phyloP scores from a whole-genome alignment of 2,797 vertebrate genomes.

The Syngnathus acus region DNA sequence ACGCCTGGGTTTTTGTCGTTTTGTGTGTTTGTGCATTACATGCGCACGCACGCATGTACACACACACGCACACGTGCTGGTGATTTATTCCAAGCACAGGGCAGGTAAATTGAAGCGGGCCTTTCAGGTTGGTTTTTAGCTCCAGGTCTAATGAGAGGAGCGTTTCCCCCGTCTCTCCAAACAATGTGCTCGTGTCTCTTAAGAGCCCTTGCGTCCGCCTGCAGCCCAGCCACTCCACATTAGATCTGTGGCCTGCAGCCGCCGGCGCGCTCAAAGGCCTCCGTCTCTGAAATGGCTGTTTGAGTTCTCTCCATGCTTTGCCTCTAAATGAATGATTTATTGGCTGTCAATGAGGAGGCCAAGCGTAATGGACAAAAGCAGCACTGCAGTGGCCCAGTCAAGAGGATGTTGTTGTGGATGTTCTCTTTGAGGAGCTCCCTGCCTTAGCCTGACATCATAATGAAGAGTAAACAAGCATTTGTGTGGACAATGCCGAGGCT shows the following conservation, averaged over 20 bases:
- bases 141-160: constrained; percentile 75
- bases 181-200: constrained; percentile 73
- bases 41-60: constrained; percentile 5
- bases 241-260: constrained; percentile 74
- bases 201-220: constrained; percentile 70
- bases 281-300: constrained; percentile 68
- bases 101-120: constrained; percentile 77
- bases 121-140: constrained; percentile 76
- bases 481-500: constrained; percentile 27
- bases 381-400: constrained; percentile 62
- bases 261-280: constrained; percentile 66
- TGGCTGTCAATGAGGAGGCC: constrained; percentile 74
- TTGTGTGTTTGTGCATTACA: constrained; percentile 24
- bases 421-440: constrained; percentile 68
- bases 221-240: constrained; percentile 72
- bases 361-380: constrained; percentile 73
- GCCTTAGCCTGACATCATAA: constrained; percentile 55
- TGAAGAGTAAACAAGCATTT: constrained; percentile 64
- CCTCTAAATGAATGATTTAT: constrained; percentile 79
- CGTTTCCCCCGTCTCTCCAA: constrained; percentile 66
- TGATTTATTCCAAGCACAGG: constrained; percentile 76
- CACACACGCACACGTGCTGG: constrained; percentile 21
- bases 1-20: constrained; percentile 26
- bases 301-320: constrained; percentile 70
- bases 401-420: constrained; percentile 68